Conservation (phyloP, 2,113 vertebrate genomes). For the Monopterus albus region DNA sequence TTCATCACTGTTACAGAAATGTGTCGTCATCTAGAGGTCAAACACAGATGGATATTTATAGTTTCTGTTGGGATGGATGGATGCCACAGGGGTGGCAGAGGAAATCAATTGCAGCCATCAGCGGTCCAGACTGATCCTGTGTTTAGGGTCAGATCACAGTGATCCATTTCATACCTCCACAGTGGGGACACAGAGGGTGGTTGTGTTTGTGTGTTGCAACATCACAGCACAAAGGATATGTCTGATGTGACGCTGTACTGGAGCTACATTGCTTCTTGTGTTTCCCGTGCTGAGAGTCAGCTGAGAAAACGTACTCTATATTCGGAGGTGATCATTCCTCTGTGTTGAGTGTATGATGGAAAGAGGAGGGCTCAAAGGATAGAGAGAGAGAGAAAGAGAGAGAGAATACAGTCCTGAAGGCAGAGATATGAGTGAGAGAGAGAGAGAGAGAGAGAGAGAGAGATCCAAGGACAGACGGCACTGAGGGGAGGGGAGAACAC, state of each 20-base stretch:
- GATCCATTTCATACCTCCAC: conserved; percentile 48
- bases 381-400: conserved; percentile 34
- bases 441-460: conserved; percentile 55
- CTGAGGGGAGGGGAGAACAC: conserved; percentile 55
- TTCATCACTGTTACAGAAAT: conserved; percentile 1
- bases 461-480: conserved; percentile 68
- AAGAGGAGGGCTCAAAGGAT: conserved; percentile 48
- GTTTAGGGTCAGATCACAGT: conserved; percentile 43
- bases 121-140: conserved; percentile 54
- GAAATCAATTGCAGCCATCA: conserved; percentile 58
- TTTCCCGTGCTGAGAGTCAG: conserved; percentile 51
- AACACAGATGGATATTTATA: conserved; percentile 41
- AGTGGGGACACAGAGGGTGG: neutral
- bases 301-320: conserved; percentile 68
- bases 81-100: neutral
- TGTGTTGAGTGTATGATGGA: conserved; percentile 27
- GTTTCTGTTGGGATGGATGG: neutral
- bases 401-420: conserved; percentile 26
- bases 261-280: conserved; percentile 13
- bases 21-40: conserved; percentile 47
- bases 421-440: conserved; percentile 47
- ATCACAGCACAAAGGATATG: too few relatives aligned
- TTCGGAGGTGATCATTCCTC: conserved; percentile 46
- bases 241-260: too few relatives aligned
- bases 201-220: neutral